Conservation (phyloP, 2,888 invertebrate species). For the Entomobrya multifasciata region DNA sequence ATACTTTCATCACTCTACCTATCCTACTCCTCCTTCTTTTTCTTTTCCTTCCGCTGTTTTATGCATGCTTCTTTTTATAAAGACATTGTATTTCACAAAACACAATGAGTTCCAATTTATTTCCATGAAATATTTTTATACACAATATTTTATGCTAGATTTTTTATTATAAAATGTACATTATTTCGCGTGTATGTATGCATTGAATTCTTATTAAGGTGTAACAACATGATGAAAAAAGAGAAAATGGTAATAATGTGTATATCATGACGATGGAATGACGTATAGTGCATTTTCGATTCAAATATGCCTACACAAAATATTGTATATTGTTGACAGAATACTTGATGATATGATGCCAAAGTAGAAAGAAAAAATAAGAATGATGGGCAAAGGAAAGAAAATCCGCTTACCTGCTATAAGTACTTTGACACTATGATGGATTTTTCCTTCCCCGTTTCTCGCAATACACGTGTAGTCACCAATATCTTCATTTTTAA, state of each 20-base stretch:
- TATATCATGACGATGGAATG: not conserved
- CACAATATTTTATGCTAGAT: not conserved
- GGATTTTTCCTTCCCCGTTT: conserved; percentile 97
- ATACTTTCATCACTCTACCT: not conserved
- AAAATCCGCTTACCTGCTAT: conserved; percentile 87
- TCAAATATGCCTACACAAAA: not conserved
- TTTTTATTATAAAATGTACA: not conserved
- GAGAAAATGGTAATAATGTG: conserved; percentile 20
- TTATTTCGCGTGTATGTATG: not conserved
- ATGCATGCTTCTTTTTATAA: not conserved
- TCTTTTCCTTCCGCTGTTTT: conserved; percentile 24
- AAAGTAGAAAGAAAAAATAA: conserved; percentile 14
- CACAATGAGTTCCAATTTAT: not conserved
- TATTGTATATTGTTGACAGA: not conserved
- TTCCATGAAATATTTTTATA: conserved; percentile 3
- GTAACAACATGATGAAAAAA: not conserved
- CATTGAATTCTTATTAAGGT: not conserved
- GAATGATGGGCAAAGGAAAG: conserved; percentile 20
- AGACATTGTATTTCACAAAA: not conserved
- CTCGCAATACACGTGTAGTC: conserved; percentile 91
- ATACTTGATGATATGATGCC: conserved; percentile 13
- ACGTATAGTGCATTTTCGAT: too few species aligned
- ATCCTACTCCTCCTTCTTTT: not conserved
- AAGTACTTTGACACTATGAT: conserved; percentile 96
- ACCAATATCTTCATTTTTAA: conserved; percentile 90